Evolutionary conservation across 2,797 vertebrate genomes (phyloP), one percentile per base, ranked within the genome.

Genomic region (Menidia menidia): DNA sequence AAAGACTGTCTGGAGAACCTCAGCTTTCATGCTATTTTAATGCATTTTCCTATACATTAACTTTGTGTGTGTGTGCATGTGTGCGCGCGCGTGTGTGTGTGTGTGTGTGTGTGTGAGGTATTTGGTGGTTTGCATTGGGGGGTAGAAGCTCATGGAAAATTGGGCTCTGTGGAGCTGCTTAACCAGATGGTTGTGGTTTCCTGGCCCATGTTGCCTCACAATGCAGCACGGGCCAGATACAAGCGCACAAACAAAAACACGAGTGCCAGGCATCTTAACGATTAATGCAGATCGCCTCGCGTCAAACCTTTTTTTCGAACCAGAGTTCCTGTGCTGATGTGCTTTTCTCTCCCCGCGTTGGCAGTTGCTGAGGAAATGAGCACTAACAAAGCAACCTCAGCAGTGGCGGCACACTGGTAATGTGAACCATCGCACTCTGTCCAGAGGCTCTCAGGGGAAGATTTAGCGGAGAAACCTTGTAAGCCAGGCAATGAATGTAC

Each of bases 181-280:
- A 71, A 71, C 87, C 91, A 93, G 90, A 92, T 93, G 91, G 90
- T 86, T 87, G 87, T 90, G 86, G 87, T 92, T 93, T 81, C 87
- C 72, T 80, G 74, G 65, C 73, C 78, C 73, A 66, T 69, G 75
- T 78, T 86, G 80, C 71, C 80, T 73, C 67, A 62, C 60, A 64
- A 68, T 72, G 57, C 75, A 57, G 62, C 68, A 31, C 68, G 66
- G 14, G n/a, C 55, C 19, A 42, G 41, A 53, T 56, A 56, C 47
- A 47, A 9, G 35, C 53, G 65, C 47, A 78, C 65, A 85, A 75
- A 83, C 65, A 80, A 50, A 80, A 77, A 87, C 72, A 77, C 81
- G 72, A 78, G 83, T 79, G 67, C 84, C 61, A 80, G 80, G 78
- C 78, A 71, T 86, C 77, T 75, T 88, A 88, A 89, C 78, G 87